Conservation (phyloP, 2,888 invertebrate species). For the Pyrgus malvae region DNA sequence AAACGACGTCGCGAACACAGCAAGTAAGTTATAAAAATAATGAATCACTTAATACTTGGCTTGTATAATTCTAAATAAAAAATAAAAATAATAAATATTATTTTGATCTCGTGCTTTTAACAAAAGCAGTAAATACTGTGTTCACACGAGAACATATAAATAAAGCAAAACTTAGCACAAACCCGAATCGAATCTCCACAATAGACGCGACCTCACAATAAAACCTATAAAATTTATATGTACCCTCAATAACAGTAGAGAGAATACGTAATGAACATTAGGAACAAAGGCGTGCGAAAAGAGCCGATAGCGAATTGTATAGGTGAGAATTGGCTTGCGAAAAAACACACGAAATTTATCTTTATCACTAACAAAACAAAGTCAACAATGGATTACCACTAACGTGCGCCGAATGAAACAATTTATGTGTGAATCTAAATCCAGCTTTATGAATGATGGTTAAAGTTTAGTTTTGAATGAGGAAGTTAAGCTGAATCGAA, state of each 20-base stretch:
- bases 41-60: no score
- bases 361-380: slow-evolving; percentile 38
- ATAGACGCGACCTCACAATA: slow-evolving; percentile 56
- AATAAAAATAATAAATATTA: no score
- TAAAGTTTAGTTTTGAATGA: slow-evolving; percentile 39
- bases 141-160: slow-evolving; percentile 42
- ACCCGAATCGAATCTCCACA: slow-evolving; percentile 57
- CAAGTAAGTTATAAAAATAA: no score
- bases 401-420: slow-evolving; percentile 46
- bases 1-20: no score
- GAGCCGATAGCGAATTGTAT: slow-evolving; percentile 66
- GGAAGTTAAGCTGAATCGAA: slow-evolving; percentile 54
- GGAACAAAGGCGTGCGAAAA: slow-evolving; percentile 72
- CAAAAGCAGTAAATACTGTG: slow-evolving; percentile 16
- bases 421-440: slow-evolving; percentile 35
- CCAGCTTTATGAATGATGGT: slow-evolving; percentile 35
- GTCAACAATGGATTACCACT: slow-evolving; percentile 39
- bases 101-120: neutral
- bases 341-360: slow-evolving; percentile 37
- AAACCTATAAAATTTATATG: slow-evolving; percentile 73
- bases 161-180: slow-evolving; percentile 41
- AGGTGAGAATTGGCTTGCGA: slow-evolving; percentile 62
- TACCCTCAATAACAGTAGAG: slow-evolving; percentile 68
- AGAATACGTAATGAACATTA: slow-evolving; percentile 78
- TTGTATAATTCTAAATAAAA: no score